Evolutionary conservation across 2,113 vertebrate genomes (phyloP), one percentile per base, ranked within the genome.

Genomic region (Amphiprion percula): DNA sequence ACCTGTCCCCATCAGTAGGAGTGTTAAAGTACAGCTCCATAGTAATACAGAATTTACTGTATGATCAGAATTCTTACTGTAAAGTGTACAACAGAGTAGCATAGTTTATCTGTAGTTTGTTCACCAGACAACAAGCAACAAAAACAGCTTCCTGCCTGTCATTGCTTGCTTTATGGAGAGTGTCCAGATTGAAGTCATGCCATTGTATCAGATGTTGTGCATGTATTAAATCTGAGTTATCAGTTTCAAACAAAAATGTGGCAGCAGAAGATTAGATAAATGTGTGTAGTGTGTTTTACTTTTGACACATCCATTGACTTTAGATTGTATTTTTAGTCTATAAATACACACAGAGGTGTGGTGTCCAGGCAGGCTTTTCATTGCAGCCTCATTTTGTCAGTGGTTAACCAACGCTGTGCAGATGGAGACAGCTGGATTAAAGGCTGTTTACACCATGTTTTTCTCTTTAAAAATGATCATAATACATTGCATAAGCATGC

Each of bases 401-500:
- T 46, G 52, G 37, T 60, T 59, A 21, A 37, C 63, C 7, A 50
- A 53, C 65, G 44, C 16, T 59, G 54, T 70, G 50, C 83, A 87
- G 81, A 88, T 82, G 71, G 65, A 55, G 37, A 78, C 61, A 56
- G 37, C 39, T 63, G 82, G 68, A 91, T 93, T 89, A 88, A 23
- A 49, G 11, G 46, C 33, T 16, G 49, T 62, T 79, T 30, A 52
- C 39, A 21, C 50, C 4, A 19, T 49, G 59, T 56, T 79, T 73
- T 79, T 67, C 59, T 68, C 50, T 84, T 78, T 66, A 67, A 60
- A 74, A 65, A 41, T 55, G 60, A 68, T 60, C 15, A 53, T 46
- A 10, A 24, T 56, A 16, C 9, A 21, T 61, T 82, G 37, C 17
- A 10, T 59, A 66, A 76, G 46, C 16, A 9, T 23, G 4, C 67